Evolutionary conservation across 2,888 invertebrate species (phyloP), one percentile per base, ranked within the genome.

Genomic region (Drosophila cyrtoloma): DNA sequence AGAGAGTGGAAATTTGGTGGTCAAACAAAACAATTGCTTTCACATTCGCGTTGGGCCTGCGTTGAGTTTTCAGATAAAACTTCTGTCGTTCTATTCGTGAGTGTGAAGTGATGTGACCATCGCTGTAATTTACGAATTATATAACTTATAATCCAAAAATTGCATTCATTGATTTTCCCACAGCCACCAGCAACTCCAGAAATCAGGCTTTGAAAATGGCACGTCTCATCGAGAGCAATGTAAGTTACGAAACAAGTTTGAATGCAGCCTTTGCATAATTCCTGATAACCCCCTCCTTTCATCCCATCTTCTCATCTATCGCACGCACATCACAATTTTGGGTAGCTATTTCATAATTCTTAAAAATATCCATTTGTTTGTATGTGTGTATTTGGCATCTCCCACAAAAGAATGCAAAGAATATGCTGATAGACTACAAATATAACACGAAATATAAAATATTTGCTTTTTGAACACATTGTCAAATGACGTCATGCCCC

Each of bases 11-110:
- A 0, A n/a, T 61, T 83, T 79, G 67, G 84, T 72, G 77, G 79
- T 52, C 81, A 87, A 85, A 85, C 77, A 83, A 86, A 83, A 85
- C 81, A 88, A 81, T 87, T 85, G 75, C 78, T 78, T 84, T 79
- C 75, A 47, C 79, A 55, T 71, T 73, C 70, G 69, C 63, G 84
- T 71, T 81, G 84, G 85, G 75, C 74, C 77, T 74, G 82, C 80
- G 53, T 77, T 72, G 69, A 65, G 73, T 79, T 72, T 70, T 79
- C 64, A 77, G 77, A 75, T 77, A 68, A 77, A 64, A 77, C 60
- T 71, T 63, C 65, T 65, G 62, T 68, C 50, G 67, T 71, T 67
- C 55, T 32, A 28, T 42, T 16, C 32, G 44, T 53, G 70, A 60
- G 73, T 66, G 79, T 76, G 67, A 55, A 65, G 74, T 64, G 47